Conservation (phyloP, 2,113 vertebrate genomes). For the Pseudopipra pipra region DNA sequence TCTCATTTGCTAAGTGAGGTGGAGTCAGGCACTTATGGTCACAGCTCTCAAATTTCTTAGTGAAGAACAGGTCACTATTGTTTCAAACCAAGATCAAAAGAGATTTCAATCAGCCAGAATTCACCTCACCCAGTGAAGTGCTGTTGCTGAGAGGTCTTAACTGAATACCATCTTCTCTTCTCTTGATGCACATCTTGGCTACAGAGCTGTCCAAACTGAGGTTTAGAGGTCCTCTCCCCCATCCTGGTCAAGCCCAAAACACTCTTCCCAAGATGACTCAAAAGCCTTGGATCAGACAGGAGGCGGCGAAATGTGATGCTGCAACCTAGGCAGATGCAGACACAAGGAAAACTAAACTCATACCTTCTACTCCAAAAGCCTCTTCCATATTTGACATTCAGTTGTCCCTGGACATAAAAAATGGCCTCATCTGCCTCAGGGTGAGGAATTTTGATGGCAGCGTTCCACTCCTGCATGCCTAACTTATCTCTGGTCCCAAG, state of each 20-base stretch:
- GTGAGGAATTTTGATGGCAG: not conserved
- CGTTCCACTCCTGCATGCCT: not conserved
- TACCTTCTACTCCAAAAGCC: not conserved
- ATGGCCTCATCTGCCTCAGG: not conserved
- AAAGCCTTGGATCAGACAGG: not conserved
- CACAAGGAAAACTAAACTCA: not conserved
- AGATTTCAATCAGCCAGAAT: not conserved
- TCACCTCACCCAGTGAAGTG: not conserved
- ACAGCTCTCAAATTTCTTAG: not conserved
- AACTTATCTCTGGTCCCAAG: not conserved
- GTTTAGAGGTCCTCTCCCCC: not conserved
- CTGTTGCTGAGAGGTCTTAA: not conserved
- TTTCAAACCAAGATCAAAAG: not conserved
- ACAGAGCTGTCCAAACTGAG: not conserved
- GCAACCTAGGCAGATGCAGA: not conserved
- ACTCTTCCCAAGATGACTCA: not conserved
- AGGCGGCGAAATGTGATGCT: not conserved
- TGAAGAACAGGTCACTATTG: not conserved
- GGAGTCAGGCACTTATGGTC: rapidly evolving
- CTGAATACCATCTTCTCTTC: not conserved
- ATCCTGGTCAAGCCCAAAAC: not conserved
- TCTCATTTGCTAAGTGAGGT: rapidly evolving
- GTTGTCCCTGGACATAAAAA: not conserved
- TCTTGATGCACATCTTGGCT: not conserved
- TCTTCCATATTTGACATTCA: not conserved